Evolutionary conservation across 2,113 vertebrate genomes (phyloP).

Genomic region (Archocentrus centrarchus): DNA sequence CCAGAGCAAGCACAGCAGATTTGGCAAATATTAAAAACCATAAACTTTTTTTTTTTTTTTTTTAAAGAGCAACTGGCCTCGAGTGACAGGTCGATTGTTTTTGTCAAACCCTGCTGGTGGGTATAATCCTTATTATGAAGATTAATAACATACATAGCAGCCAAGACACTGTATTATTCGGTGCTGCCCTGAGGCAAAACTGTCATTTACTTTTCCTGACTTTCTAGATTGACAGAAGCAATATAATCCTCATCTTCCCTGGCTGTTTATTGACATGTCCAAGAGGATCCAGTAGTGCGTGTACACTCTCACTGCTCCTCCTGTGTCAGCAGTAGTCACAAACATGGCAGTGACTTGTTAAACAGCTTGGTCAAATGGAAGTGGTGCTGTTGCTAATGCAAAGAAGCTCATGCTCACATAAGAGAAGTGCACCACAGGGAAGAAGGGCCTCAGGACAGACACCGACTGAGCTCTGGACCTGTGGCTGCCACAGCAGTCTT

Average conservation of each 20-base stretch:
- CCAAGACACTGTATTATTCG: slow-evolving; percentile 38
- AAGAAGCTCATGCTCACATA: slow-evolving; percentile 54
- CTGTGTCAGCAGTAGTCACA: slow-evolving; percentile 46
- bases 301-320: slow-evolving; percentile 15
- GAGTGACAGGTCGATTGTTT: slow-evolving; percentile 41
- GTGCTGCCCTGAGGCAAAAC: slow-evolving; percentile 35
- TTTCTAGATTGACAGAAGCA: slow-evolving; percentile 49
- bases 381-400: slow-evolving; percentile 49
- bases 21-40: slow-evolving; percentile 26
- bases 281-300: slow-evolving; percentile 27
- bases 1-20: neutral
- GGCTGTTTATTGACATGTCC: slow-evolving; percentile 56
- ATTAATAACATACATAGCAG: slow-evolving; percentile 50
- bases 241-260: slow-evolving; percentile 55
- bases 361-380: slow-evolving; percentile 56
- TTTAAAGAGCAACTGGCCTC: slow-evolving; percentile 11
- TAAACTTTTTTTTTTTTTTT: neutral
- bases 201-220: slow-evolving; percentile 33
- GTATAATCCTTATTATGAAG: slow-evolving; percentile 54
- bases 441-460: slow-evolving; percentile 54
- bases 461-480: slow-evolving; percentile 52
- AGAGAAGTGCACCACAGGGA: slow-evolving; percentile 42
- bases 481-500: slow-evolving; percentile 48
- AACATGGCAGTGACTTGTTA: slow-evolving; percentile 42
- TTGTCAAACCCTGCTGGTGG: slow-evolving; percentile 35